These are phyloP conservation scores for Cremastinae sp. DNA, from an alignment of 2,888 invertebrate genomes.

Conservation along the genomic window DNA sequence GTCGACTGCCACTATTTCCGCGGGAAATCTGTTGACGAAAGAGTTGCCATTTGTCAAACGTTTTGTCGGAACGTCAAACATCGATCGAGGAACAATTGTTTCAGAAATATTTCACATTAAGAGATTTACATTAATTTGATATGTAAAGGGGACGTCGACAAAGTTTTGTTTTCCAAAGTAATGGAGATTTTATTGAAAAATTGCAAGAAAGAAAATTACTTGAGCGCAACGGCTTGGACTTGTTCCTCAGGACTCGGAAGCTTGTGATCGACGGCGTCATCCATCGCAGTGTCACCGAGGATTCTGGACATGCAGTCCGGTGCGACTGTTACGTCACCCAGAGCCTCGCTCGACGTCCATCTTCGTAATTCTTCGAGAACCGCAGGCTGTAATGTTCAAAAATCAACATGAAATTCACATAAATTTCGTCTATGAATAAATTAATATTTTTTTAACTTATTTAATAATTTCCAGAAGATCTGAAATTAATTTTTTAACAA, in stretches of 20 bases:
- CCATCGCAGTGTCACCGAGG: conserved; percentile 83
- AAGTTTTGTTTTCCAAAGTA: neutral
- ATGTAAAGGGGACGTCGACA: no score
- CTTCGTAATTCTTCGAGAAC: conserved; percentile 89
- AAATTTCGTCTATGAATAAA: conserved; percentile 6
- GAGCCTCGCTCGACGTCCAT: conserved; percentile 91
- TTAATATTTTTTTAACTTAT: no score
- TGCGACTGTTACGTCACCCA: conserved; percentile 90
- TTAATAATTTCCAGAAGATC: no score
- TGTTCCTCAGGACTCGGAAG: conserved; percentile 94
- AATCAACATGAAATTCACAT: conserved; percentile 36
- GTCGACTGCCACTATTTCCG: conserved; percentile 93
- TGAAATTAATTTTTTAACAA: no score
- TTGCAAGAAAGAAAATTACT: conserved; percentile 82
- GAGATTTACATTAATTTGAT: neutral
- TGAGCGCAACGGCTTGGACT: conserved; percentile 89
- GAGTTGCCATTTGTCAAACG: conserved; percentile 35
- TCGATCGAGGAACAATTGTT: conserved; percentile 4
- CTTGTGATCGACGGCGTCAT: conserved; percentile 90
- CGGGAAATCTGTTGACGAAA: conserved; percentile 86
- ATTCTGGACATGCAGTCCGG: conserved; percentile 90
- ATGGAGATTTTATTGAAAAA: neutral
- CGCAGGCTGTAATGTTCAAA: conserved; percentile 85
- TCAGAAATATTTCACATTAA: neutral
- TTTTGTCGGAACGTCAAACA: neutral